phyloP scores from a whole-genome alignment of 2,888 invertebrate genomes.

The Hyposoter didymator region DNA sequence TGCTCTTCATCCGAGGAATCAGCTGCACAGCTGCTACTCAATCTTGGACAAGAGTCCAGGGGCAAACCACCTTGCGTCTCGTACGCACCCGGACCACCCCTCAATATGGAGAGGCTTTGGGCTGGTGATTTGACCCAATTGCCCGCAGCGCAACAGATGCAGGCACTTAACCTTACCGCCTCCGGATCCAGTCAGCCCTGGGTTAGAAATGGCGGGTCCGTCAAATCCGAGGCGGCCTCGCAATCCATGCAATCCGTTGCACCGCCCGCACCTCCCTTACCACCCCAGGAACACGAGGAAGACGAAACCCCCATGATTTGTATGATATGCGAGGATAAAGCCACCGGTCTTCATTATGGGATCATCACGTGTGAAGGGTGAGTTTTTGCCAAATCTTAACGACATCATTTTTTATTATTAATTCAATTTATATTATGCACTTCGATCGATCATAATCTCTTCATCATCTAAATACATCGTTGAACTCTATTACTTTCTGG shows the following conservation, averaged over 20 bases:
- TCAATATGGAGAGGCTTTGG: conserved; percentile 97
- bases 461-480: background rate
- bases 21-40: conserved; percentile 89
- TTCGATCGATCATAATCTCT: background rate
- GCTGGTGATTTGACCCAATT: conserved; percentile 94
- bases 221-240: conserved; percentile 79
- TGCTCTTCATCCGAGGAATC: conserved; percentile 85
- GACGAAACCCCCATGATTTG: conserved; percentile 98
- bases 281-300: conserved; percentile 87
- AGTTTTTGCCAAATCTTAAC: conserved; percentile 73
- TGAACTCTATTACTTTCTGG: background rate
- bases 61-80: conserved; percentile 83
- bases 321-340: conserved; percentile 99
- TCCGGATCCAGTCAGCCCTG: conserved; percentile 81
- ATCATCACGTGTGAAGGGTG: conserved; percentile 99
- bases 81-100: conserved; percentile 86
- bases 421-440: background rate
- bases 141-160: conserved; percentile 92
- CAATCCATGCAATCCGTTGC: conserved; percentile 78
- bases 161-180: conserved; percentile 90
- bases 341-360: conserved; percentile 98
- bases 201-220: conserved; percentile 81
- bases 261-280: conserved; percentile 84
- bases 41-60: conserved; percentile 90
- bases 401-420: no score